Conservation (phyloP, 2,797 vertebrate species). For the Potorous gilbertii region DNA sequence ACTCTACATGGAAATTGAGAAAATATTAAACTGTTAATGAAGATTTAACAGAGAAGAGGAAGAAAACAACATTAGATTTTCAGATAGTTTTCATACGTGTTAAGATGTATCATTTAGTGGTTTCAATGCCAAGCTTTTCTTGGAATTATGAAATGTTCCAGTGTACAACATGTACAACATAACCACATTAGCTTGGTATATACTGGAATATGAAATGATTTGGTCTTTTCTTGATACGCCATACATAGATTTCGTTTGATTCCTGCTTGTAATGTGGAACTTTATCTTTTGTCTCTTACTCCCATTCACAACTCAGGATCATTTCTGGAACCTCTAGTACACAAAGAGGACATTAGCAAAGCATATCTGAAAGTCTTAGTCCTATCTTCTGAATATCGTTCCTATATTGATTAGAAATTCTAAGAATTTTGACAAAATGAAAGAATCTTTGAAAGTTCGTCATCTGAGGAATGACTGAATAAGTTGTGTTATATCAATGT, state of each 20-base stretch:
- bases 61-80: not conserved
- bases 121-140: not conserved
- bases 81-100: not conserved
- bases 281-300: not conserved
- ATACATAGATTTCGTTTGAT: constrained; percentile 4
- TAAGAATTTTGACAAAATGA: not conserved
- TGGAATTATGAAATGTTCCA: not conserved
- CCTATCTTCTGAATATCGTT: not conserved
- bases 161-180: not conserved
- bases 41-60: not conserved
- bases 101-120: not conserved
- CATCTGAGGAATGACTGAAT: too few species aligned
- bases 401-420: not conserved
- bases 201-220: constrained; percentile 10
- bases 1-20: not conserved
- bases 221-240: not conserved
- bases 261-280: not conserved
- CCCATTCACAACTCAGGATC: constrained; percentile 20
- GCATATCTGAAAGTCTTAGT: not conserved
- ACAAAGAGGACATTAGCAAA: not conserved
- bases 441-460: too few species aligned
- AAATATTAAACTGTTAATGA: not conserved
- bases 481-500: too few species aligned
- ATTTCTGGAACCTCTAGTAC: constrained; percentile 3
- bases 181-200: not conserved